These are phyloP conservation scores for Bos indicus DNA, from an alignment of 2,113 vertebrate genomes.

Conservation along the genomic window DNA sequence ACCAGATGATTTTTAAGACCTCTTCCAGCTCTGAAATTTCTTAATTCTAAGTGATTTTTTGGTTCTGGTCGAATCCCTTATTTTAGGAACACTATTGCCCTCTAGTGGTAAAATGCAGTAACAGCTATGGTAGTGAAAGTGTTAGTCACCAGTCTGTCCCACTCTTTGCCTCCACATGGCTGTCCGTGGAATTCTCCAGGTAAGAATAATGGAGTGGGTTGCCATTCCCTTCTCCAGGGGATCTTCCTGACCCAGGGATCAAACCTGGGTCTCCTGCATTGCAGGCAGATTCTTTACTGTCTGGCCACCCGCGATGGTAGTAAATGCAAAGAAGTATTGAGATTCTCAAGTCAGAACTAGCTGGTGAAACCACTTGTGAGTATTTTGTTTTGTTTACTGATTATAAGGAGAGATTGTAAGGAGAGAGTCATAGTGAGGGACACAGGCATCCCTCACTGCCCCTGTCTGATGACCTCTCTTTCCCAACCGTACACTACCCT, in stretches of 20 bases:
- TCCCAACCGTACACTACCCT: neutral
- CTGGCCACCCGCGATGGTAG: neutral
- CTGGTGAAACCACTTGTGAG: neutral
- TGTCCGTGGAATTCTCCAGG: neutral
- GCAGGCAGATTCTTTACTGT: neutral
- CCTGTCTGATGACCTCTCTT: neutral
- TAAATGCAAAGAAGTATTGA: neutral
- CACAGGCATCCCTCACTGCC: neutral
- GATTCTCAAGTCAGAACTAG: neutral
- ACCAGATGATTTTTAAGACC: neutral
- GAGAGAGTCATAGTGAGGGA: neutral
- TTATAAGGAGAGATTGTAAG: neutral
- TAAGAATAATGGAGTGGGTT: neutral
- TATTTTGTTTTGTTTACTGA: neutral
- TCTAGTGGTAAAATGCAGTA: conserved; percentile 31
- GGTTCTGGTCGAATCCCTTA: neutral
- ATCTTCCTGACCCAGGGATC: neutral
- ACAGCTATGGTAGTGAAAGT: neutral
- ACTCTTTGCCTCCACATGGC: neutral
- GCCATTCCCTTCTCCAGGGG: neutral
- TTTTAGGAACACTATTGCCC: conserved; percentile 35
- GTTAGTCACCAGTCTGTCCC: neutral
- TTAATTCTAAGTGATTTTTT: neutral
- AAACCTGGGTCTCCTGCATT: neutral
- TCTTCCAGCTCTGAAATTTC: neutral